Evolutionary conservation across 2,888 invertebrate genomes (phyloP).

Genomic region (Zonitis immaculata): DNA sequence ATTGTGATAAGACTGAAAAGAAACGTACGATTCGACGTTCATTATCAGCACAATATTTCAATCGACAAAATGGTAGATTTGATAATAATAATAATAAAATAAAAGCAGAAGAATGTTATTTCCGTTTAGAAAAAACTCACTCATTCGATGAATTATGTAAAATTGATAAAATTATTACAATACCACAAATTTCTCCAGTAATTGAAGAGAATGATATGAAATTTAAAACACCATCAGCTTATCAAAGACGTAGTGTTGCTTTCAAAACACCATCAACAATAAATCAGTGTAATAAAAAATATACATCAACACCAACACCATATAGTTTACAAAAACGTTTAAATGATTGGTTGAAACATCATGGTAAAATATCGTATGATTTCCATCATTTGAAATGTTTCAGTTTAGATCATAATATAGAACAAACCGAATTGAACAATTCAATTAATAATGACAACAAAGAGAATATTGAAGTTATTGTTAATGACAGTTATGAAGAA

Average conservation of each 20-base stretch:
- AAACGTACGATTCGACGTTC: conserved; percentile 20
- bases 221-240: conserved; percentile 30
- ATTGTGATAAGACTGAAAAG: neutral
- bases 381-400: conserved; percentile 57
- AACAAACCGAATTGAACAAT: no score
- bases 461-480: conserved; percentile 49
- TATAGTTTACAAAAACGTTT: conserved; percentile 37
- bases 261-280: conserved; percentile 11
- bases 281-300: no score
- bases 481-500: conserved; percentile 35
- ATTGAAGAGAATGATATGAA: conserved; percentile 13
- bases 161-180: neutral
- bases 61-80: conserved; percentile 18
- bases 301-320: conserved; percentile 13
- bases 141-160: neutral
- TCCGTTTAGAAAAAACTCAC: no score
- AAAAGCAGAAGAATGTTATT: no score
- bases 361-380: conserved; percentile 50
- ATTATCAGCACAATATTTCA: conserved; percentile 24
- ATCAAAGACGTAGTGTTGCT: conserved; percentile 24
- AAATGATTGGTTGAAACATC: conserved; percentile 52
- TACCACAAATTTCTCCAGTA: neutral
- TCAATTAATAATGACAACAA: conserved; percentile 50
- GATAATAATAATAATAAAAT: no score
- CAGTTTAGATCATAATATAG: conserved; percentile 23